Conservation (phyloP, 1,140 invertebrate genomes). For the Prorops nasuta region DNA sequence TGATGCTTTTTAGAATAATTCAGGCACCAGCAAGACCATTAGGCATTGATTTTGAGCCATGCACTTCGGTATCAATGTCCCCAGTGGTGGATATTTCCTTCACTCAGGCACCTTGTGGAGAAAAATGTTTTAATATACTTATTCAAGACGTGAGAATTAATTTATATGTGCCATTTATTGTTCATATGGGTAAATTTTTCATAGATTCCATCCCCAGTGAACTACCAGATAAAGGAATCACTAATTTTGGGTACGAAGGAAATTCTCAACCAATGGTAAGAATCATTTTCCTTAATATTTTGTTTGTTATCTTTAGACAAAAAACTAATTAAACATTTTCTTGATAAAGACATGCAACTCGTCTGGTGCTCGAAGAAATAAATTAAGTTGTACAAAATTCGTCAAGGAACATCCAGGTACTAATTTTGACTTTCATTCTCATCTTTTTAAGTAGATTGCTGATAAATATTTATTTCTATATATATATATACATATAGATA, state of each 20-base stretch:
- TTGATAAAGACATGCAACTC: slow-evolving; percentile 25
- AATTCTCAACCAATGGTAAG: slow-evolving; percentile 43
- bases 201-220: slow-evolving; percentile 66
- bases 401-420: slow-evolving; percentile 32
- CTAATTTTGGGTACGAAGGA: slow-evolving; percentile 69
- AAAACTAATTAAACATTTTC: slow-evolving; percentile 9
- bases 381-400: slow-evolving; percentile 23
- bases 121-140: slow-evolving; percentile 65
- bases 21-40: slow-evolving; percentile 65
- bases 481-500: slow-evolving; percentile 42
- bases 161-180: slow-evolving; percentile 70
- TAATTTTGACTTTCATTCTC: neutral
- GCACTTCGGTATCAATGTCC: slow-evolving; percentile 65
- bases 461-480: neutral
- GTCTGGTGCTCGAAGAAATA: slow-evolving; percentile 13
- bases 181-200: slow-evolving; percentile 67
- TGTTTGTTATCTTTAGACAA: neutral
- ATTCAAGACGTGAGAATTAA: slow-evolving; percentile 74
- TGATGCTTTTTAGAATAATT: slow-evolving; percentile 61
- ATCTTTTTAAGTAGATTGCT: neutral
- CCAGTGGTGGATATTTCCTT: slow-evolving; percentile 68
- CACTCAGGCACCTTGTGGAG: slow-evolving; percentile 63
- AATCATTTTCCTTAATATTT: neutral
- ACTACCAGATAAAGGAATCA: slow-evolving; percentile 62
- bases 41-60: slow-evolving; percentile 58